Conservation (phyloP, 2,113 vertebrate genomes). For the Rhinopomastus cyanomelas region DNA sequence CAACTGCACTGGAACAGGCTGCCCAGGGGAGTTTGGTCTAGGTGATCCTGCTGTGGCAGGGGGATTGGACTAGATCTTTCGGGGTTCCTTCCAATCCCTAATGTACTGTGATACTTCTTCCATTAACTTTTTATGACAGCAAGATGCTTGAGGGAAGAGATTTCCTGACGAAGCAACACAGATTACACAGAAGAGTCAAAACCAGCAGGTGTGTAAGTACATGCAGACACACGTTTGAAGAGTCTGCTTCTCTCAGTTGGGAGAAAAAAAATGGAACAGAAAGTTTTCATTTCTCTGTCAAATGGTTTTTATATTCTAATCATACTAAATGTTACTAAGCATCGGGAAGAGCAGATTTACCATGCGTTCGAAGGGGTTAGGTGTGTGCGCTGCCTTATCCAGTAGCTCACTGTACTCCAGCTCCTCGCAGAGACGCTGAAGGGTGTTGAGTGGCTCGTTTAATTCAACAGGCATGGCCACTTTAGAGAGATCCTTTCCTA, state of each 20-base stretch:
- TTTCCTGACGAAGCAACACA: too few relatives aligned
- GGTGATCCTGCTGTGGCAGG: too few relatives aligned
- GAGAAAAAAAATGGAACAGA: not conserved
- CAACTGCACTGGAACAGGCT: too few relatives aligned
- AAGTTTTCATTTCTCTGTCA: not conserved
- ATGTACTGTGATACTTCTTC: too few relatives aligned
- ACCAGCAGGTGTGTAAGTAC: too few relatives aligned
- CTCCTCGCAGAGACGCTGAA: conserved; percentile 95
- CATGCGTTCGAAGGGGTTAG: conserved; percentile 87
- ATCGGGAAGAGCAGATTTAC: conserved; percentile 66
- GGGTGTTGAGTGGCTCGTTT: conserved; percentile 94
- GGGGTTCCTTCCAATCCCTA: too few relatives aligned
- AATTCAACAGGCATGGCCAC: conserved; percentile 96
- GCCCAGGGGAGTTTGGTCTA: too few relatives aligned
- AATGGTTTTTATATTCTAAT: not conserved
- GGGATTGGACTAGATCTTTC: too few relatives aligned
- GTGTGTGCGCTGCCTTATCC: conserved; percentile 81
- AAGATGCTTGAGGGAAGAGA: too few relatives aligned
- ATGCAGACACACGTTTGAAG: rapidly evolving
- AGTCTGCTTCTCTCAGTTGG: not conserved
- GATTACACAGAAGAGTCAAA: too few relatives aligned
- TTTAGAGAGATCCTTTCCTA: conserved; percentile 96
- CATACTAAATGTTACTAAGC: not conserved
- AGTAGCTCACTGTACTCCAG: conserved; percentile 96
- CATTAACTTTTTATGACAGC: too few relatives aligned